Evolutionary conservation across 2,888 invertebrate species (phyloP).

Genomic region (Acanthopleura granulata): DNA sequence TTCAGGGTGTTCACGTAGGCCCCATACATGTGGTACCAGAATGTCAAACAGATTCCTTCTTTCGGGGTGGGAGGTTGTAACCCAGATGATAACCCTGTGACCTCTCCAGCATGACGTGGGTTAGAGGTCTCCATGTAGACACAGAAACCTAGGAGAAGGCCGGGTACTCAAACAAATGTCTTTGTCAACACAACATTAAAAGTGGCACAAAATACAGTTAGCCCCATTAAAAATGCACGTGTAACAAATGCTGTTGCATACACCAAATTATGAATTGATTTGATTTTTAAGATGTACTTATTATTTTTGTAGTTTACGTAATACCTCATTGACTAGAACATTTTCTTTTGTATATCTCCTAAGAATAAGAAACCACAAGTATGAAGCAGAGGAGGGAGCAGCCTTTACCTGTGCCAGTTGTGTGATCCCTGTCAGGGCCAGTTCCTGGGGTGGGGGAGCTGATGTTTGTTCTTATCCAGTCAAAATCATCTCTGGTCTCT

Average conservation of each 20-base stretch:
- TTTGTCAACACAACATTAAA: too few species aligned
- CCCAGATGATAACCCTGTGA: constrained; percentile 69
- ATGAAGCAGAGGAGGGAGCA: not conserved
- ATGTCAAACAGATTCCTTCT: constrained; percentile 46
- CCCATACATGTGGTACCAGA: constrained; percentile 66
- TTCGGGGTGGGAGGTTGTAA: constrained; percentile 35
- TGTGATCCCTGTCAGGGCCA: constrained; percentile 62
- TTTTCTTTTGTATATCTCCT: too few species aligned
- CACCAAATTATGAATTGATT: too few species aligned
- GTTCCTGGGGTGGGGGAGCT: constrained; percentile 47
- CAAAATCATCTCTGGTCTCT: constrained; percentile 42
- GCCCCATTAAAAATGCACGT: too few species aligned
- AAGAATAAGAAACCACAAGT: not conserved
- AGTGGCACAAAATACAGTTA: too few species aligned
- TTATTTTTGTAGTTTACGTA: too few species aligned
- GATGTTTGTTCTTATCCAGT: constrained; percentile 53
- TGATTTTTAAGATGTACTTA: too few species aligned
- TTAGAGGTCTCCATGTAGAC: constrained; percentile 66
- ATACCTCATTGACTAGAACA: too few species aligned
- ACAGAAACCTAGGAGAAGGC: constrained; percentile 46
- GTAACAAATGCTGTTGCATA: too few species aligned
- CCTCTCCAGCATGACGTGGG: constrained; percentile 74
- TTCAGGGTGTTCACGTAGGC: constrained; percentile 55
- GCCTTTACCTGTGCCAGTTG: constrained; percentile 40
- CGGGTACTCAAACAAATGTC: too few species aligned